Base-by-base conservation (phyloP, 1,140 invertebrate genomes). In the Myzus persicae region DNA sequence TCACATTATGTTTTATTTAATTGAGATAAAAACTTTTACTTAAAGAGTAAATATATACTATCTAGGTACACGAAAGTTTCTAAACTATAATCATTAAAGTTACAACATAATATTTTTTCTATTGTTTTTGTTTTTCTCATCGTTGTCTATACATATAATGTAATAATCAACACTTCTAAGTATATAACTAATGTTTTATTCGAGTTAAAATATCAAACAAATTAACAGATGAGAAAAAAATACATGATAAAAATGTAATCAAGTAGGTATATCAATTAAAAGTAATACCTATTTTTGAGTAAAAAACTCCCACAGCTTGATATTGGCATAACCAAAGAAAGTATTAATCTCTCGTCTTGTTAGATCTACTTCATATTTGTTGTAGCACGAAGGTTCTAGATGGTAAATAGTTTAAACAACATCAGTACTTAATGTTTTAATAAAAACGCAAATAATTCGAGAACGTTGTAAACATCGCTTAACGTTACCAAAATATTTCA, bases 91-190 rank as follows among this genome's bases (percentile, higher is more conserved):
- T 18, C 59, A 76, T 36, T 76, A 76, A 76, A 76, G 31, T 36
- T 76, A 76, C 59, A 18, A 88, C 20, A 88, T 48, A 36, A 88
- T 48, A 48, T 36, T 36, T 36, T 24, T 46, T 14, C 87, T 51
- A 89, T 89, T 89, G n/a, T 89, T 5, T 51, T 26, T 51, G 6
- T 51, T 51, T 89, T 89, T 89, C 87, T 51, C 87, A 89, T 89
- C 6, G 11, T 89, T 51, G 36, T 89, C 46, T 51, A 89, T 38
- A 8, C 36, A 38, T 38, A 36, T 31, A 88, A 36, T 88, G 38
- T 89, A 24, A 36, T 38, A 51, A 89, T 89, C 24, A 89, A 89
- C 46, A 38, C 31, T 89, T 89, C 2, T 11, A 89, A 51, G 22
- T 89, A 51, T 5, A 51, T 88, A n/a, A 26, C n/a, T 87, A 3